Conservation (phyloP, 2,113 vertebrate species). For the Gnathonemus echidnorhynchus region DNA sequence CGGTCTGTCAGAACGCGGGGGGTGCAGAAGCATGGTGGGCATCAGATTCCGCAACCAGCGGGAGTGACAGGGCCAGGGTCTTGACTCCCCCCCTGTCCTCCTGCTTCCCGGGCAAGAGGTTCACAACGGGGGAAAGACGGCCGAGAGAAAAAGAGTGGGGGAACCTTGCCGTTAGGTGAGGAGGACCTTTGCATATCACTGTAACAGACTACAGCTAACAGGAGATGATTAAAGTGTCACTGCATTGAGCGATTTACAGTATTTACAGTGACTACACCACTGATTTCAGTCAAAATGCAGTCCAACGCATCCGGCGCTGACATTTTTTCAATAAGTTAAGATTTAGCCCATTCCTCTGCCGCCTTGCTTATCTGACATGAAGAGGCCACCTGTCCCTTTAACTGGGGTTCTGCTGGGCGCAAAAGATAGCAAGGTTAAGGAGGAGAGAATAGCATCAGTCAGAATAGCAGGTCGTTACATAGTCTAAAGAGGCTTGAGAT, state of each 20-base stretch:
- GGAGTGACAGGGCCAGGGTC: not conserved
- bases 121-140: too few relatives aligned
- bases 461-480: not conserved
- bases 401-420: not conserved
- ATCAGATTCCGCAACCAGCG: not conserved
- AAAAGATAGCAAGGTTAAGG: not conserved
- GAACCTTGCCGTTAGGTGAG: conserved; percentile 24
- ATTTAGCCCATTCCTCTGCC: not conserved
- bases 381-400: not conserved
- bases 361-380: not conserved
- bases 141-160: not conserved
- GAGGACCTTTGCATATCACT: conserved; percentile 32
- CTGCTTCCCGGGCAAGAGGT: not conserved
- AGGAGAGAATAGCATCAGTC: not conserved
- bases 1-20: not conserved
- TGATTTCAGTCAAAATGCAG: conserved; percentile 32
- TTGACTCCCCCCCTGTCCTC: not conserved
- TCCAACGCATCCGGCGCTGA: conserved; percentile 36
- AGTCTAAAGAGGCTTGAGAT: not conserved
- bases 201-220: conserved; percentile 37
- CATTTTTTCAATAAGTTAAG: conserved; percentile 42
- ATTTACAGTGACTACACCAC: conserved; percentile 33
- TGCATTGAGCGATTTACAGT: conserved; percentile 27
- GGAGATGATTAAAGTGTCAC: conserved; percentile 29
- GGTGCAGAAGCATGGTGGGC: not conserved